These are phyloP conservation scores for Oopsacas minuta DNA, from an alignment of 37 sponge, comb jelly and placozoan genomes.

Conservation along the genomic window DNA sequence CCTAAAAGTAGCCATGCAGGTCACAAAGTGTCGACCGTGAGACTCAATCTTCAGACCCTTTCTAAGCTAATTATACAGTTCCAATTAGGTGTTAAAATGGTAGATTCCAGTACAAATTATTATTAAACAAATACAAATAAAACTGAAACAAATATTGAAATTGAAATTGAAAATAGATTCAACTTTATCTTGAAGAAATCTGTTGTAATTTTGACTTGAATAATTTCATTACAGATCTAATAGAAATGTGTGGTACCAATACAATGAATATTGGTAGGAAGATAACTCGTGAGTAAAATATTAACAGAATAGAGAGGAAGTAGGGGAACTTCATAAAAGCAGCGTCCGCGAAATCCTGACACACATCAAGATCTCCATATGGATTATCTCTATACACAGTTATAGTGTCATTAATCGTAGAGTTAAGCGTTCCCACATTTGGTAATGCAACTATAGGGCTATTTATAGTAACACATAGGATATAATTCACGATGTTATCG, in stretches of 20 bases:
- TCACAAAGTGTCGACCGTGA: too few relatives aligned
- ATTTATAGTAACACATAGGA: neutral
- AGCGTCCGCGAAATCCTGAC: neutral
- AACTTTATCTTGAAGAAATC: too few relatives aligned
- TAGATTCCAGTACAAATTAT: too few relatives aligned
- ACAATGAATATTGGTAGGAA: neutral
- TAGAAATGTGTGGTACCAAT: neutral
- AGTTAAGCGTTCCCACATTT: neutral
- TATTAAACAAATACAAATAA: too few relatives aligned
- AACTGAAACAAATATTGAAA: too few relatives aligned
- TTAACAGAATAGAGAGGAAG: neutral
- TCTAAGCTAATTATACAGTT: too few relatives aligned
- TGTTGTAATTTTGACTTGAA: too few relatives aligned
- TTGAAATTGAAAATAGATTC: too few relatives aligned
- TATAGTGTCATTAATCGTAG: neutral
- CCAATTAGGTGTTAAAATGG: too few relatives aligned
- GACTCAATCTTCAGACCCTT: too few relatives aligned
- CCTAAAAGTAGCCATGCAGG: too few relatives aligned
- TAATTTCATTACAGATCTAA: neutral
- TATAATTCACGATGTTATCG: neutral
- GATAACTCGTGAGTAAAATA: neutral
- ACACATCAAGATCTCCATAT: neutral
- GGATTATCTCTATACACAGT: neutral
- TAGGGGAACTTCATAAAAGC: neutral
- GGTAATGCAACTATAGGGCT: neutral